phyloP scores from a whole-genome alignment of 2,797 vertebrate species.

The Gymnocypris eckloni region DNA sequence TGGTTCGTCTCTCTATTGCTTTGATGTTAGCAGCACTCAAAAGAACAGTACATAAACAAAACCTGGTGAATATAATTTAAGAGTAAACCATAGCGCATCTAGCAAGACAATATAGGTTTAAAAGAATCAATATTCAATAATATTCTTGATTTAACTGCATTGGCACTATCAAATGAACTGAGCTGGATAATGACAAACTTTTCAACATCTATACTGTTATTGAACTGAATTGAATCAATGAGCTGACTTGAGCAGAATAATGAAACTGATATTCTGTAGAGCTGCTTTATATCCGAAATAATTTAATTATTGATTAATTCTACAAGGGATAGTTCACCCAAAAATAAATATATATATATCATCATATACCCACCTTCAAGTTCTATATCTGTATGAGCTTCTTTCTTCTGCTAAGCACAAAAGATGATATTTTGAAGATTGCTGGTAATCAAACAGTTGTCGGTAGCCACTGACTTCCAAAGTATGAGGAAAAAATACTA shows the following conservation, averaged over 20 bases:
- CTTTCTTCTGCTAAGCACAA: neutral
- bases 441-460: neutral
- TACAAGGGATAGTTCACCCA: neutral
- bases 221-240: neutral
- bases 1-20: neutral
- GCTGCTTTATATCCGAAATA: neutral
- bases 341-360: neutral
- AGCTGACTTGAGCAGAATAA: neutral
- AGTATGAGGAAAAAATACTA: neutral
- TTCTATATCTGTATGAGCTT: neutral
- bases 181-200: neutral
- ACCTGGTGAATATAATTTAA: neutral
- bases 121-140: neutral
- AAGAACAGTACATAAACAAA: neutral
- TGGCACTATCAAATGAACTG: neutral
- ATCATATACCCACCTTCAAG: neutral
- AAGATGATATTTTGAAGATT: neutral
- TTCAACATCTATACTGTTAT: neutral
- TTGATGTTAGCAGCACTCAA: neutral
- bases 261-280: neutral
- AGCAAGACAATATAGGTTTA: neutral
- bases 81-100: neutral
- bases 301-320: neutral
- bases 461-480: neutral
- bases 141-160: neutral